A percentile compares a stretch with the other conserved stretches of the same genome.
Conservation (phyloP, 1,140 invertebrate species). For the Chionoecetes opilio region DNA sequence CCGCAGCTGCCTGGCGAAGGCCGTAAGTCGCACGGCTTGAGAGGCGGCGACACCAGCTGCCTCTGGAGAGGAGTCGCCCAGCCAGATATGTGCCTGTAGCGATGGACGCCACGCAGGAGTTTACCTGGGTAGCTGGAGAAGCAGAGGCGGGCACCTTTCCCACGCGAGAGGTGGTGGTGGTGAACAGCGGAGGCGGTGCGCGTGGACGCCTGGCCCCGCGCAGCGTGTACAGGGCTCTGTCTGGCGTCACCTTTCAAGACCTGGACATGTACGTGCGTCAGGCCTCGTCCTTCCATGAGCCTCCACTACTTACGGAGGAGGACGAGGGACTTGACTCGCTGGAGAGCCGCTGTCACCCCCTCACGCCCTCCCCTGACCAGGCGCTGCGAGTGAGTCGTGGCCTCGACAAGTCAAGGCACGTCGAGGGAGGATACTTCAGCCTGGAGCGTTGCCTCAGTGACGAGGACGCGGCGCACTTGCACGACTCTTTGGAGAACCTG, state of each 20-base stretch:
- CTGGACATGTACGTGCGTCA: conserved; percentile 72
- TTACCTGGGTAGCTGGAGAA: conserved; percentile 39
- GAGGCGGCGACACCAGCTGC: background rate
- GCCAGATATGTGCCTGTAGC: conserved; percentile 54
- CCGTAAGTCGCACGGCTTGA: background rate
- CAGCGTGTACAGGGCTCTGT: conserved; percentile 72
- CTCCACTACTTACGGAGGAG: conserved; percentile 49
- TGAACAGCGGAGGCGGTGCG: conserved; percentile 53
- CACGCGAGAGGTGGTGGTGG: conserved; percentile 71
- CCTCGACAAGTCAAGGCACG: conserved; percentile 49
- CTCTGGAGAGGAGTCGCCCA: background rate
- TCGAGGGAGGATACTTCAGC: conserved; percentile 74
- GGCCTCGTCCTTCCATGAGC: conserved; percentile 67
- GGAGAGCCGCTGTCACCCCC: conserved; percentile 63
- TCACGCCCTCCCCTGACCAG: conserved; percentile 74
- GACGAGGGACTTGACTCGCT: conserved; percentile 74
- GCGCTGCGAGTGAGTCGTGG: background rate
- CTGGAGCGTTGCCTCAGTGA: conserved; percentile 72
- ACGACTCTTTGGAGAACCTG: conserved; percentile 74
- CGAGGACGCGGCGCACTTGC: conserved; percentile 67
- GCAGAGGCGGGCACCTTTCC: conserved; percentile 44
- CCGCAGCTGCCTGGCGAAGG: background rate
- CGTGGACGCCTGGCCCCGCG: conserved; percentile 43
- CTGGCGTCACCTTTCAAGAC: conserved; percentile 74
- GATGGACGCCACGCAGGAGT: conserved; percentile 73